phyloP scores from a whole-genome alignment of 2,113 vertebrate genomes.

The Eulemur rufifrons region DNA sequence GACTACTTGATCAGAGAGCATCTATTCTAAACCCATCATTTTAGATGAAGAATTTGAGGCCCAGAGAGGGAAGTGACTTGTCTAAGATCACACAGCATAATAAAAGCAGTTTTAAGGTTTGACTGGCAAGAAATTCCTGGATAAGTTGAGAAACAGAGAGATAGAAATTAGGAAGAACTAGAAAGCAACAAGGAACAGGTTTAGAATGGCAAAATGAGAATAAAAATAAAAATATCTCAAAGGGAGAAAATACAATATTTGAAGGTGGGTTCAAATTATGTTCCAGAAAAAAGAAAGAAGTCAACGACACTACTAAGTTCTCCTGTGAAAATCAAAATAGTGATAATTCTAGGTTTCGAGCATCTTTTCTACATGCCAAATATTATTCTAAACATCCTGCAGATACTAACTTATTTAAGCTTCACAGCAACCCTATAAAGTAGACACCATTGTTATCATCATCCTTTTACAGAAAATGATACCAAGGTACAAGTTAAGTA shows the following conservation, averaged over 20 bases:
- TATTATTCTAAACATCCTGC: not conserved
- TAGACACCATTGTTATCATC: not conserved
- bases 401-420: not conserved
- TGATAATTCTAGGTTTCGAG: not conserved
- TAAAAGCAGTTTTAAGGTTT: not conserved
- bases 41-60: not conserved
- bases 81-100: not conserved
- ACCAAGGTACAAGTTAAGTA: not conserved
- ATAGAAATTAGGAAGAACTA: not conserved
- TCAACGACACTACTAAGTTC: not conserved
- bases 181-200: not conserved
- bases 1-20: not conserved
- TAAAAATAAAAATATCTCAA: not conserved
- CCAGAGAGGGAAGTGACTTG: not conserved
- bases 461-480: not conserved
- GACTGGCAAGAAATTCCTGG: not conserved
- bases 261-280: not conserved
- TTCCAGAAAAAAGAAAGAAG: not conserved
- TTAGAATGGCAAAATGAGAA: not conserved
- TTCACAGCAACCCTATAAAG: not conserved
- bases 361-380: not conserved
- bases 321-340: not conserved
- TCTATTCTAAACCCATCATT: not conserved
- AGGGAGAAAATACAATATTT: not conserved
- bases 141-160: not conserved